A percentile compares a stretch with the other conserved stretches of the same genome.
phyloP scores from a whole-genome alignment of 2,888 invertebrate genomes.

The Cepaea hortensis region DNA sequence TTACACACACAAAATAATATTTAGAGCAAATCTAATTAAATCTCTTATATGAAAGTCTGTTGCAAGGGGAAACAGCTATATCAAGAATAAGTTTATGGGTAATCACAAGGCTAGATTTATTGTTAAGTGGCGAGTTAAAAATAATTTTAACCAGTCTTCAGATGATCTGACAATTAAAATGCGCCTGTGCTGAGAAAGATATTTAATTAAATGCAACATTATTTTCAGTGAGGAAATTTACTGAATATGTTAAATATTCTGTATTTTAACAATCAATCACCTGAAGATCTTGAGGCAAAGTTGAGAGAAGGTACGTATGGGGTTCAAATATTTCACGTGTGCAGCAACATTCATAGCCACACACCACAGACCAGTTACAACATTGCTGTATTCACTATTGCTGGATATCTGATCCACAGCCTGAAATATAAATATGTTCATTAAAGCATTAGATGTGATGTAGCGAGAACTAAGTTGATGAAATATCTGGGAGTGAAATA shows the following conservation, averaged over 20 bases:
- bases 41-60: too few species aligned
- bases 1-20: too few species aligned
- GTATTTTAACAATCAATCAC: not conserved
- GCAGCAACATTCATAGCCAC: slow-evolving; percentile 33
- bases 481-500: not conserved
- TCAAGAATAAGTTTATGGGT: too few species aligned
- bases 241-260: not conserved
- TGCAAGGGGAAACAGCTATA: too few species aligned
- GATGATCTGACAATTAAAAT: too few species aligned
- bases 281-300: slow-evolving; percentile 41
- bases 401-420: slow-evolving; percentile 15
- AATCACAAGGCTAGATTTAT: too few species aligned
- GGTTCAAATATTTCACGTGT: slow-evolving; percentile 24
- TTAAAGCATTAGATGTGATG: not conserved
- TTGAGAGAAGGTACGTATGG: slow-evolving; percentile 25
- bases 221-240: not conserved
- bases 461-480: not conserved
- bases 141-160: too few species aligned
- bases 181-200: too few species aligned
- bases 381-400: slow-evolving; percentile 27
- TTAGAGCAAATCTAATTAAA: too few species aligned
- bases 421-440: not conserved
- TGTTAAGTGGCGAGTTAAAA: too few species aligned
- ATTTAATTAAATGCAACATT: not conserved
- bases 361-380: slow-evolving; percentile 46